Evolutionary conservation across 2,113 vertebrate genomes (phyloP).

Genomic region (Daboia siamensis): DNA sequence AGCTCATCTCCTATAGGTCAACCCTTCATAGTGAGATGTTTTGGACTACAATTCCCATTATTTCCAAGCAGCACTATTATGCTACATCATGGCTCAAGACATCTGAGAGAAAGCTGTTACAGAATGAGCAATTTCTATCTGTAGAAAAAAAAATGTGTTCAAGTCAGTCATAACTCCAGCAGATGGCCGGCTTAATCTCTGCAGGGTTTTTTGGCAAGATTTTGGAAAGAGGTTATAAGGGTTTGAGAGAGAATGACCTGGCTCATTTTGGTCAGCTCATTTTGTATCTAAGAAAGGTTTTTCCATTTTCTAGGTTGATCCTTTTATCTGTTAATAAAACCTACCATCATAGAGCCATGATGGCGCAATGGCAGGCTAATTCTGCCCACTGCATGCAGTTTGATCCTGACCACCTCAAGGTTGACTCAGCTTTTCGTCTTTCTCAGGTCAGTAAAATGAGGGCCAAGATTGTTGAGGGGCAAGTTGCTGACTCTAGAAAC

Average conservation of each 20-base stretch:
- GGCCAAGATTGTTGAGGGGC: background rate
- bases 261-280: background rate
- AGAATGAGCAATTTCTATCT: slow-evolving; percentile 44
- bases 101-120: background rate
- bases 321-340: slow-evolving; percentile 14
- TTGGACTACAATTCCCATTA: background rate
- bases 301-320: background rate
- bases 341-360: background rate
- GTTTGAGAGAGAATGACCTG: background rate
- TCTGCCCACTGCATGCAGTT: background rate
- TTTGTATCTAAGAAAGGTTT: background rate
- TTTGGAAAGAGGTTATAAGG: background rate
- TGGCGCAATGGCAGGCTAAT: background rate
- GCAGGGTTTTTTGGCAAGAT: background rate
- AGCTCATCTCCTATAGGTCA: slow-evolving; percentile 26
- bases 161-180: background rate
- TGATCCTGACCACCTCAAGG: background rate
- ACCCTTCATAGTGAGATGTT: background rate
- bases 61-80: background rate
- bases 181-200: background rate
- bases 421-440: background rate
- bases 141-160: background rate
- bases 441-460: background rate
- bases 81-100: background rate
- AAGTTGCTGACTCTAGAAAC: background rate